phyloP scores from a whole-genome alignment of 2,888 invertebrate species.

The Stenodera caucasica region DNA sequence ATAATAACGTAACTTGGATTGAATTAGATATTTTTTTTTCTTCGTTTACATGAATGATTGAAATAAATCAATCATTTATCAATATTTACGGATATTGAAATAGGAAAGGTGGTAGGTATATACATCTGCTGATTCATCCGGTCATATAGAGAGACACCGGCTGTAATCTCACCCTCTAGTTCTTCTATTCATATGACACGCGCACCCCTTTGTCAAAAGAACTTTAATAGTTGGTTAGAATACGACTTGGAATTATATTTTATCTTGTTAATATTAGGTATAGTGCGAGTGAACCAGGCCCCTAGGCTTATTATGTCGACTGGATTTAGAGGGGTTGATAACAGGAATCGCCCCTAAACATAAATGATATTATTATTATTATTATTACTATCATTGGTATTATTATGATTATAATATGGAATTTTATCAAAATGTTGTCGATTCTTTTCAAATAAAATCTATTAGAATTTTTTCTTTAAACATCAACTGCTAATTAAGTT shows the following conservation, averaged over 20 bases:
- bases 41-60: neutral
- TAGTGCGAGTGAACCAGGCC: slow-evolving; percentile 11
- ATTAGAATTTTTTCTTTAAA: neutral
- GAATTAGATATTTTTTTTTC: slow-evolving; percentile 10
- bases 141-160: slow-evolving; percentile 23
- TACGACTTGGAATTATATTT: slow-evolving; percentile 38
- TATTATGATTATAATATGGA: neutral
- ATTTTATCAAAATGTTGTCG: neutral
- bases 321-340: slow-evolving; percentile 6
- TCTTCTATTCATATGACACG: slow-evolving; percentile 40
- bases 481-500: slow-evolving; percentile 6
- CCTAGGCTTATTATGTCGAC: slow-evolving; percentile 16
- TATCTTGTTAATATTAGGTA: slow-evolving; percentile 41
- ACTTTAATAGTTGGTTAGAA: slow-evolving; percentile 44
- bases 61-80: slow-evolving; percentile 9
- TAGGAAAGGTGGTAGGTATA: slow-evolving; percentile 28
- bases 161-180: slow-evolving; percentile 37
- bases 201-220: slow-evolving; percentile 43
- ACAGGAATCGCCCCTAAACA: neutral
- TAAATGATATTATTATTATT: neutral
- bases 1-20: slow-evolving; percentile 14
- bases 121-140: slow-evolving; percentile 46
- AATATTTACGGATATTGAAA: slow-evolving; percentile 17
- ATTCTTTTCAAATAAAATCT: neutral
- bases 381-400: too few species aligned